Evolutionary conservation across 2,113 vertebrate genomes (phyloP), one percentile per base, ranked within the genome.

Genomic region (Sceloporus undulatus): DNA sequence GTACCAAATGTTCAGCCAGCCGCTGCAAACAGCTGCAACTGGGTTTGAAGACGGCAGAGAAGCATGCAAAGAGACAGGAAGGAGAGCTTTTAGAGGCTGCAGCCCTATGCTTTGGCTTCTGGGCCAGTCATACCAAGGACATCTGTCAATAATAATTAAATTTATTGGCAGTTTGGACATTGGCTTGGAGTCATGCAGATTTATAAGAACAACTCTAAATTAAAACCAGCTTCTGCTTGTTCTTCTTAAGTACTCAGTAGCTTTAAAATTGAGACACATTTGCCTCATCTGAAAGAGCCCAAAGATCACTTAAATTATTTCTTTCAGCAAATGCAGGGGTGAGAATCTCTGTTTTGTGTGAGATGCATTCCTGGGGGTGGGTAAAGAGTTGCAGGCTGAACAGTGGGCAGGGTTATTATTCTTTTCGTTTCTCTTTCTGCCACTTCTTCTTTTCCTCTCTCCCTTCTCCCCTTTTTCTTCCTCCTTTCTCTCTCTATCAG

Each of bases 111-210:
- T 16, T 65, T 29, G 38, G 54, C 42, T 83, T 83, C 13, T 68
- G 59, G n/a, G 62, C 21, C 2, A 83, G 23, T 68, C 56, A 68
- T 77, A 54, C 81, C 73, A 77, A 77, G 59, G 59, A 48, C 86
- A 88, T 14, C 29, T 86, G 42, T 79, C 76, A n/a, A 70, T 73
- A 66, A 68, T 48, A 27, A 77, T 86, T 77, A 77, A 18, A 68
- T 54, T 27, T 18, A 59, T 79, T 71, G 48, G n/a, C 65, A 38
- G 25, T 73, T 80, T 56, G 48, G 11, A 5, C 66, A 56, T 40
- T 80, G 48, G 5, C 48, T 73, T 56, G 1, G 68, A 74, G 52
- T 38, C 85, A 81, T 59, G 3, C 34, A 80, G 21, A 70, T 68
- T 86, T 52, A 68, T 19, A 86, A 86, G 23, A 59, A 79, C 7